Conservation (phyloP, 2,113 vertebrate species). For the Actenoides lindsayi region DNA sequence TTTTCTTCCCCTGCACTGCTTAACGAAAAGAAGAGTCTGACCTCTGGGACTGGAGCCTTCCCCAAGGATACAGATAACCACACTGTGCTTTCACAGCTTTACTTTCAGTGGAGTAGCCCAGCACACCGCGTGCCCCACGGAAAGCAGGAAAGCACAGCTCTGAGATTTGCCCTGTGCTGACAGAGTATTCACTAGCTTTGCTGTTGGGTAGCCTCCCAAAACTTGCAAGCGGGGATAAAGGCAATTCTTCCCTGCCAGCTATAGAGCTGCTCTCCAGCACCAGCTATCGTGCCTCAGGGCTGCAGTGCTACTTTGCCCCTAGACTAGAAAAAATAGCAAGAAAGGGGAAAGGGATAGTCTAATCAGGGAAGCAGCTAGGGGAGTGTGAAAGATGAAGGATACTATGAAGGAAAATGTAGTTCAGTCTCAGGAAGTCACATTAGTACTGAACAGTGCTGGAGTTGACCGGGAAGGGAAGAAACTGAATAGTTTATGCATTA, state of each 20-base stretch:
- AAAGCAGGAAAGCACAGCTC: background rate
- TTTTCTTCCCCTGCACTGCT: background rate
- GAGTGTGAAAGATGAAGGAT: background rate
- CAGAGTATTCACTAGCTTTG: background rate
- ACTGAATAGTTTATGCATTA: background rate
- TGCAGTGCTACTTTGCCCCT: background rate
- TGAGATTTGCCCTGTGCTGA: background rate
- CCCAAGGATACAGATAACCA: background rate
- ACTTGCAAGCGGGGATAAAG: background rate
- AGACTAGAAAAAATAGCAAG: background rate
- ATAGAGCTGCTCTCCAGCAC: background rate
- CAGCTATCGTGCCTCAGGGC: background rate
- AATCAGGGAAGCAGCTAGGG: background rate
- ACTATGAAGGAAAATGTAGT: background rate
- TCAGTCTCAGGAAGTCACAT: conserved; percentile 11
- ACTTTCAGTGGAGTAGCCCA: background rate
- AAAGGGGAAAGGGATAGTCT: background rate
- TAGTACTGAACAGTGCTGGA: background rate
- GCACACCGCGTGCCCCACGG: background rate
- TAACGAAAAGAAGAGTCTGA: background rate
- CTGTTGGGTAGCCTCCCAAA: background rate
- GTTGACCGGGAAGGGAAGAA: background rate
- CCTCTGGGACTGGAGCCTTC: background rate
- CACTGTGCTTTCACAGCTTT: background rate
- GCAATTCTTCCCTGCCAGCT: background rate